Evolutionary conservation across 2,888 invertebrate species (phyloP).

Genomic region (Leptopilina syphax): DNA sequence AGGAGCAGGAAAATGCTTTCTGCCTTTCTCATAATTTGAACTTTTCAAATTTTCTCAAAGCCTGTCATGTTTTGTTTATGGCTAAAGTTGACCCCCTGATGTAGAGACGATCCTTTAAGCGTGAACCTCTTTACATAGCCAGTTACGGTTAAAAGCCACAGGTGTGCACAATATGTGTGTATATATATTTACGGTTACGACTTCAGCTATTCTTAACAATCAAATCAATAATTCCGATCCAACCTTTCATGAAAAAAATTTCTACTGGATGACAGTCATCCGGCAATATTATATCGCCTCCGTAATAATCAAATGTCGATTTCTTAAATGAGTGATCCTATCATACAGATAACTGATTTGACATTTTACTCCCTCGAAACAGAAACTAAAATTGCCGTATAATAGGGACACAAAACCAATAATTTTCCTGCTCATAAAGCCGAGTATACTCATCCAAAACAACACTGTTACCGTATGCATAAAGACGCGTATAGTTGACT

Average conservation of each 20-base stretch:
- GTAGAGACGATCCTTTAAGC: conserved; percentile 14
- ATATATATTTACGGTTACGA: background rate
- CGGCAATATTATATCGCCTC: background rate
- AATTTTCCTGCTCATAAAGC: background rate
- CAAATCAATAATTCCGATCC: conserved; percentile 25
- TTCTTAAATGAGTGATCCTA: conserved; percentile 10
- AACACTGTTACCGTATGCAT: too few species aligned
- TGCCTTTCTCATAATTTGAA: background rate
- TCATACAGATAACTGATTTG: background rate
- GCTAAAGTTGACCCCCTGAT: conserved; percentile 22
- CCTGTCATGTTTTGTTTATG: conserved; percentile 15
- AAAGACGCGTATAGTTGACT: too few species aligned
- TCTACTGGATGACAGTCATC: conserved; percentile 1
- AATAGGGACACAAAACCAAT: background rate
- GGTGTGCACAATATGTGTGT: conserved; percentile 31
- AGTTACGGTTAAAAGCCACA: conserved; percentile 3
- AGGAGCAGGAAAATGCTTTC: background rate
- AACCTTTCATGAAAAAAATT: conserved; percentile 14
- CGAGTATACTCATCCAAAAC: too few species aligned
- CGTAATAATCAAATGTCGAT: conserved; percentile 4
- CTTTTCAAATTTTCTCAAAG: conserved; percentile 11
- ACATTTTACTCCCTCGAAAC: conserved; percentile 1
- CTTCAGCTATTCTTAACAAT: conserved; percentile 6
- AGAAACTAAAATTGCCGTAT: background rate
- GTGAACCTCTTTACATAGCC: background rate